phyloP scores from a whole-genome alignment of 2,888 invertebrate genomes.

The Drosophila quinaria region DNA sequence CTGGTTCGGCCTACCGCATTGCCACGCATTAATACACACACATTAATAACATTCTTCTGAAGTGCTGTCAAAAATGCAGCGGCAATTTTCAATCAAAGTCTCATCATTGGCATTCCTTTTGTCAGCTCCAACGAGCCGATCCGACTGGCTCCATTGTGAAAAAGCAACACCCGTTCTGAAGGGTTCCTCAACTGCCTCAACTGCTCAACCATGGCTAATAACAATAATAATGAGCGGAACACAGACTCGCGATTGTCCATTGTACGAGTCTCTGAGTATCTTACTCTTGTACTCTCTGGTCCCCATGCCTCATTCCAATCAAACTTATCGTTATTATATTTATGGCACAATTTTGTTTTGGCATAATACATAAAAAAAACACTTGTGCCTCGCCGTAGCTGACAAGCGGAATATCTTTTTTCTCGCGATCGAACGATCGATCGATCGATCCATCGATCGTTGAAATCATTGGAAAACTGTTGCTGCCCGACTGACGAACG shows the following conservation, averaged over 20 bases:
- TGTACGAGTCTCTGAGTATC: slow-evolving; percentile 19
- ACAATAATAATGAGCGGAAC: slow-evolving; percentile 70
- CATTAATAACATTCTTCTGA: slow-evolving; percentile 76
- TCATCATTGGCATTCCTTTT: slow-evolving; percentile 52
- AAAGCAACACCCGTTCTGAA: slow-evolving; percentile 75
- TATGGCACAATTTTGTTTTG: slow-evolving; percentile 75
- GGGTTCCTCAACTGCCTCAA: slow-evolving; percentile 61
- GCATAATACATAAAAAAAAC: slow-evolving; percentile 60
- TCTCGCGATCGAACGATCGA: slow-evolving; percentile 65
- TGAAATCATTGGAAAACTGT: slow-evolving; percentile 4
- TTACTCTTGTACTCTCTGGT: background rate
- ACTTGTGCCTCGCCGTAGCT: slow-evolving; percentile 66
- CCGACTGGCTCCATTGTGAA: slow-evolving; percentile 56
- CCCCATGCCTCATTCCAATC: background rate
- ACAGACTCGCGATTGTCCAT: slow-evolving; percentile 37
- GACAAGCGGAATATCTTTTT: slow-evolving; percentile 80
- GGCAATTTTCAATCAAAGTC: slow-evolving; percentile 83
- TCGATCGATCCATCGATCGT: slow-evolving; percentile 29
- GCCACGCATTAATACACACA: slow-evolving; percentile 30
- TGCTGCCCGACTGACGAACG: slow-evolving; percentile 41
- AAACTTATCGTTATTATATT: slow-evolving; percentile 75
- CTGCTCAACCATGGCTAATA: slow-evolving; percentile 39
- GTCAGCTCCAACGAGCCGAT: slow-evolving; percentile 38
- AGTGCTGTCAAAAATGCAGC: slow-evolving; percentile 77
- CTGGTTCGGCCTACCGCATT: slow-evolving; percentile 80